Evolutionary conservation across 2,113 vertebrate genomes (phyloP).

Genomic region (Gavia stellata): DNA sequence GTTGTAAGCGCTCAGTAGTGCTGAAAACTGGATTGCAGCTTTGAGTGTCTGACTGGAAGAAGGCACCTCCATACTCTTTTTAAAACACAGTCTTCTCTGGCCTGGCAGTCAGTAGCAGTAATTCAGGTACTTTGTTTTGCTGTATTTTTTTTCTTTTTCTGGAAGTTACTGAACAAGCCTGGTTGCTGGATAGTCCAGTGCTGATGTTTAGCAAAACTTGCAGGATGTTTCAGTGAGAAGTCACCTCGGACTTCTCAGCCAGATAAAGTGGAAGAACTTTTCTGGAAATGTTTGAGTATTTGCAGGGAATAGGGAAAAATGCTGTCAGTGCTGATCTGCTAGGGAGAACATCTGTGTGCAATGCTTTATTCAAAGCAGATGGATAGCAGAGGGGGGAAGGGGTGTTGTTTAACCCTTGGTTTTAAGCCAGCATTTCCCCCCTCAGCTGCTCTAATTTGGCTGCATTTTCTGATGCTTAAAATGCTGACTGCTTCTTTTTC

Average conservation of each 20-base stretch:
- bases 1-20: neutral
- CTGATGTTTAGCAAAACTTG: neutral
- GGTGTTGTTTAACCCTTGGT: slow-evolving; percentile 8
- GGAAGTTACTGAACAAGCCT: neutral
- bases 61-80: neutral
- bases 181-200: neutral
- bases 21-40: neutral
- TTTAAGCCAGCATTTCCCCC: neutral
- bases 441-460: slow-evolving; percentile 3
- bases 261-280: neutral
- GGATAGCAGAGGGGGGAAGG: neutral
- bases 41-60: neutral
- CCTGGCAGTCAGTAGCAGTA: neutral
- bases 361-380: slow-evolving; percentile 32
- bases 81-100: neutral
- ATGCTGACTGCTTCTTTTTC: neutral
- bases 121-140: neutral
- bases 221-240: neutral
- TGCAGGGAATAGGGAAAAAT: neutral
- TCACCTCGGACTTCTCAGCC: neutral
- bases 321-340: neutral
- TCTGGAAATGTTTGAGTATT: neutral
- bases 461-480: neutral
- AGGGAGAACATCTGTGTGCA: slow-evolving; percentile 14
- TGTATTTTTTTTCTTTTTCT: neutral